These are phyloP conservation scores for Seriola quinqueradiata DNA, from an alignment of 2,113 vertebrate species.

Conservation along the genomic window DNA sequence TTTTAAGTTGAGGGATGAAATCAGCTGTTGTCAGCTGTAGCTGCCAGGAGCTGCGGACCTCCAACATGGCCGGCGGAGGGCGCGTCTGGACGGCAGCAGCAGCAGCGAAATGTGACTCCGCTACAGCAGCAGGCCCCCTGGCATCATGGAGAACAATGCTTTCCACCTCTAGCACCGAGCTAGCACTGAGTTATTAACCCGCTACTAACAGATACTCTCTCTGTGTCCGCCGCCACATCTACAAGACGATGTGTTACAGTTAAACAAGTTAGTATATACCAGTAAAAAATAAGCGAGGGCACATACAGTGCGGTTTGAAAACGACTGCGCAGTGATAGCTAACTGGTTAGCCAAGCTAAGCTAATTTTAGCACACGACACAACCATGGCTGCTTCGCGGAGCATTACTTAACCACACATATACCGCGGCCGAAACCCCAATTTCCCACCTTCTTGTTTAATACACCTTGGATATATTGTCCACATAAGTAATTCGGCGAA, in stretches of 20 bases:
- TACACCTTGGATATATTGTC: rapidly evolving
- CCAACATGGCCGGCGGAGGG: slow-evolving; percentile 59
- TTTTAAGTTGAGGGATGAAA: slow-evolving; percentile 4
- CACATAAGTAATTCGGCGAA: rapidly evolving
- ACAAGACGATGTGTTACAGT: background rate
- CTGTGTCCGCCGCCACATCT: rapidly evolving
- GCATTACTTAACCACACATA: background rate
- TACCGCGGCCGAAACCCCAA: background rate
- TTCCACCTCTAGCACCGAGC: slow-evolving; percentile 42
- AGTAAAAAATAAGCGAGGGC: rapidly evolving
- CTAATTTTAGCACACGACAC: slow-evolving; percentile 72
- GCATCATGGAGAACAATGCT: slow-evolving; percentile 79
- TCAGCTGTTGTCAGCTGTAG: slow-evolving; percentile 41
- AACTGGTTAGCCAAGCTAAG: slow-evolving; percentile 65
- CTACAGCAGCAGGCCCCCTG: slow-evolving; percentile 65
- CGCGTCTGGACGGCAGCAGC: slow-evolving; percentile 54
- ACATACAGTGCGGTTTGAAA: background rate
- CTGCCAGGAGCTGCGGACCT: slow-evolving; percentile 19
- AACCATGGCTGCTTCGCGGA: slow-evolving; percentile 38
- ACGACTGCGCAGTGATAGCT: slow-evolving; percentile 31
- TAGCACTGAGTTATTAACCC: background rate
- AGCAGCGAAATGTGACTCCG: slow-evolving; percentile 71
- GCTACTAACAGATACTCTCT: rapidly evolving
- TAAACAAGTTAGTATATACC: rapidly evolving
- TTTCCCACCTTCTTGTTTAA: rapidly evolving